These are phyloP conservation scores for Temnothorax curvispinosus DNA, from an alignment of 1,140 invertebrate species.

Conservation along the genomic window DNA sequence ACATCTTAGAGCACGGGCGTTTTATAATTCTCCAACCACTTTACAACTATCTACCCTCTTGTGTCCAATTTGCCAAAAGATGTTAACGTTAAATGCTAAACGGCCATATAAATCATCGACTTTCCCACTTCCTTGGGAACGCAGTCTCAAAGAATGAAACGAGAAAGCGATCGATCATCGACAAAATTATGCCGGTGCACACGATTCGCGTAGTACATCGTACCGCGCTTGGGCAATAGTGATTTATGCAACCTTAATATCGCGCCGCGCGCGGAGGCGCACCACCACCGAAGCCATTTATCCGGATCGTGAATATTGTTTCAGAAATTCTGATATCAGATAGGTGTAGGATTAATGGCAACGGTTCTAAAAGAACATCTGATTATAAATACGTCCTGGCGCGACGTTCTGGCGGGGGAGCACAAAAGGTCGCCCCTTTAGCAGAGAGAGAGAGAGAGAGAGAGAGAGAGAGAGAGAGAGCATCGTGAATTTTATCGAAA, in stretches of 20 bases:
- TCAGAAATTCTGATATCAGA: constrained; percentile 51
- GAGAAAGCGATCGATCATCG: constrained; percentile 33
- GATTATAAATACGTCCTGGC: constrained; percentile 3
- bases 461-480: background rate
- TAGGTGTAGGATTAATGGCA: constrained; percentile 62
- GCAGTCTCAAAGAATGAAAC: constrained; percentile 19
- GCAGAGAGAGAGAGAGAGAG: background rate
- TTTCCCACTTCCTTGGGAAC: constrained; percentile 23
- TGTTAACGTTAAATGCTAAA: constrained; percentile 37
- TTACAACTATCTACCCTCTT: background rate
- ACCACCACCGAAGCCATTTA: constrained; percentile 33
- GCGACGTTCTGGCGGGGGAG: constrained; percentile 20
- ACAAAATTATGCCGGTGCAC: constrained; percentile 22
- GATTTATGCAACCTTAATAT: constrained; percentile 54
- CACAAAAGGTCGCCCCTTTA: constrained; percentile 42
- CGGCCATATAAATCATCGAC: constrained; percentile 15
- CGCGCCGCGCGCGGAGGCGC: constrained; percentile 28
- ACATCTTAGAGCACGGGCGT: background rate
- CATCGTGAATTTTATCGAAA: constrained; percentile 60
- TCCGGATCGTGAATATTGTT: constrained; percentile 54
- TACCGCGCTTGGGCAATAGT: constrained; percentile 48
- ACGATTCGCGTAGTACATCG: constrained; percentile 27
- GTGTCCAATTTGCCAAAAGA: constrained; percentile 37
- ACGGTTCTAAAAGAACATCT: background rate
- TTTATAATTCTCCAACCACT: background rate